Evolutionary conservation across 1,140 invertebrate genomes (phyloP), one percentile per base, ranked within the genome.

Genomic region (Luehdorfia chinensis): DNA sequence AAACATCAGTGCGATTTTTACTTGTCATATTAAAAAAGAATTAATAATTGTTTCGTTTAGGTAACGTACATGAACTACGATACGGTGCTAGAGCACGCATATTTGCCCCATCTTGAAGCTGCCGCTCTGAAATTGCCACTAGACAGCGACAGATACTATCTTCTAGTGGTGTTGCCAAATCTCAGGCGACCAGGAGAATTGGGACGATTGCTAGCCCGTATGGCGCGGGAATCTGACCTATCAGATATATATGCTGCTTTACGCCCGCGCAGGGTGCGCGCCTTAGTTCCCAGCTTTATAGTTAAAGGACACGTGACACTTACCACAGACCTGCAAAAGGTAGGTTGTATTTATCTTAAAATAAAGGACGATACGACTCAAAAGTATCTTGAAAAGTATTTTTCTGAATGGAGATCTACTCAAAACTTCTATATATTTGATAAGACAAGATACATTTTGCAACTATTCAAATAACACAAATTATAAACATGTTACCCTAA

Each of bases 311-410:
- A 93, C 58, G 90, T 95, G 36, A 91, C 91, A 30, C 81, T 95
- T 30, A 94, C 93, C 11, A 90, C 92, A 34, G 91, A 93, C 75
- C 83, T 95, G 31, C 92, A 94, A 80, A 91, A 92, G 89, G 94
- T 94, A 7, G 14, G 19, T 30, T 19, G 2, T 12, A 27, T 4
- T 13, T 18, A n/a, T n/a, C n/a, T n/a, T 16, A 33, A 33, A 1
- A 4, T 18, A 2, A 1, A 33, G 0, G 4, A 18, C n/a, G 6
- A 15, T 9, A 15, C 15, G 8, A 15, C 1, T 9, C 8, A 18
- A 18, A 15, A 15, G 8, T 18, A n/a, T 15, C 19, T 21, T 21
- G n/a, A n/a, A n/a, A n/a, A n/a, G n/a, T n/a, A n/a, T n/a, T n/a
- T n/a, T n/a, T n/a, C n/a, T n/a, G n/a, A n/a, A n/a, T n/a, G n/a